phyloP scores from a whole-genome alignment of 2,888 invertebrate species.

The Mesoligia furuncula region DNA sequence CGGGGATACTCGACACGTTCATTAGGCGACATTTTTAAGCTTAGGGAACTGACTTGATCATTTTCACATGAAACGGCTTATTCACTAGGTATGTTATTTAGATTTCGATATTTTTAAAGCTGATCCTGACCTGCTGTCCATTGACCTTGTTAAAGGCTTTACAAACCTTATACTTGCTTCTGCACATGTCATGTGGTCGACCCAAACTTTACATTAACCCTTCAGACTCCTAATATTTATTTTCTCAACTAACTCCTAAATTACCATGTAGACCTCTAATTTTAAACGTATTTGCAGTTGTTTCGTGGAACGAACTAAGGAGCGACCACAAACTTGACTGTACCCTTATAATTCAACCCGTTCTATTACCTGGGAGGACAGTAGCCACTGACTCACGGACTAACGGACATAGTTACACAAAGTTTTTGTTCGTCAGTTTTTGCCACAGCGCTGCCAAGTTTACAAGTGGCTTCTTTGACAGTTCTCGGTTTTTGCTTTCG shows the following conservation, averaged over 20 bases:
- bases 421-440: conserved; percentile 59
- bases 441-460: conserved; percentile 55
- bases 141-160: not conserved
- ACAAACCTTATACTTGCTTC: not conserved
- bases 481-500: conserved; percentile 59
- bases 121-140: too few species aligned
- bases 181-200: not conserved
- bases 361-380: conserved; percentile 51
- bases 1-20: conserved; percentile 21
- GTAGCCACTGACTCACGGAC: conserved; percentile 40
- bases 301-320: conserved; percentile 41
- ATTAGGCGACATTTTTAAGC: not conserved
- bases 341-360: conserved; percentile 65
- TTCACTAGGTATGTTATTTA: not conserved
- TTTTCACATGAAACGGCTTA: not conserved
- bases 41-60: not conserved
- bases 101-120: not conserved
- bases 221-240: conserved; percentile 52
- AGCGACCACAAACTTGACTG: conserved; percentile 56
- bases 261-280: conserved; percentile 55
- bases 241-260: conserved; percentile 55
- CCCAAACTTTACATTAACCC: conserved; percentile 26
- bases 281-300: conserved; percentile 59
- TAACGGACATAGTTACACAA: conserved; percentile 36
- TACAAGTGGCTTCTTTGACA: conserved; percentile 65